A percentile compares a stretch with the other conserved stretches of the same genome.
These are phyloP conservation scores for Prolemur simus DNA, from an alignment of 2,113 vertebrate genomes.

Conservation along the genomic window DNA sequence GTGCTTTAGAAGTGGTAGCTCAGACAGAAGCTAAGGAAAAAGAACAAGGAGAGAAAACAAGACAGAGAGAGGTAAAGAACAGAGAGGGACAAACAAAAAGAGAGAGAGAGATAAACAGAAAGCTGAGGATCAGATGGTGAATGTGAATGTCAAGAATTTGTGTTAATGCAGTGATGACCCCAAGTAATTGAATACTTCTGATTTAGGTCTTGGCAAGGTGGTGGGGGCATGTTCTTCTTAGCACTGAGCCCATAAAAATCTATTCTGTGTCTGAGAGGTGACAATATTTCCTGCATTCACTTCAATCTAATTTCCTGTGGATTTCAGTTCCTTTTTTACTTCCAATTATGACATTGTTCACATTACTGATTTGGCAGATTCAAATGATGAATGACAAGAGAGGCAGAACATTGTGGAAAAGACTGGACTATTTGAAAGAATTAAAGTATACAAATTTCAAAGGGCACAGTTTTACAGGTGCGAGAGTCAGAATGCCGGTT, in stretches of 20 bases:
- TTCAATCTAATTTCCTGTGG: slow-evolving; percentile 7
- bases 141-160: not conserved
- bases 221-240: not conserved
- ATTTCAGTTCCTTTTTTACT: slow-evolving; percentile 70
- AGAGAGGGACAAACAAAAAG: rapidly evolving
- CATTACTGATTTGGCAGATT: slow-evolving; percentile 21
- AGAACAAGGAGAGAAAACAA: not conserved
- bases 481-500: not conserved
- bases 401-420: not conserved
- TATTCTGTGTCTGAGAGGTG: not conserved
- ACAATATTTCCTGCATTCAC: not conserved
- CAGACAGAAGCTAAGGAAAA: not conserved
- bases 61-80: not conserved
- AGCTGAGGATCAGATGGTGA: not conserved
- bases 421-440: not conserved
- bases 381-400: slow-evolving; percentile 29
- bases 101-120: not conserved
- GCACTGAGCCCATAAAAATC: not conserved
- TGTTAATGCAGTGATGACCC: not conserved
- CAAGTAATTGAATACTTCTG: not conserved
- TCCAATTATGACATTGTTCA: not conserved
- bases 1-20: not conserved
- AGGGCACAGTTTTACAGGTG: not conserved
- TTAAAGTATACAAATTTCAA: not conserved
- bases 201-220: not conserved